A percentile compares a stretch with the other conserved stretches of the same genome.
Conservation (phyloP, 2,888 invertebrate species). For the Ennomos quercinarius region DNA sequence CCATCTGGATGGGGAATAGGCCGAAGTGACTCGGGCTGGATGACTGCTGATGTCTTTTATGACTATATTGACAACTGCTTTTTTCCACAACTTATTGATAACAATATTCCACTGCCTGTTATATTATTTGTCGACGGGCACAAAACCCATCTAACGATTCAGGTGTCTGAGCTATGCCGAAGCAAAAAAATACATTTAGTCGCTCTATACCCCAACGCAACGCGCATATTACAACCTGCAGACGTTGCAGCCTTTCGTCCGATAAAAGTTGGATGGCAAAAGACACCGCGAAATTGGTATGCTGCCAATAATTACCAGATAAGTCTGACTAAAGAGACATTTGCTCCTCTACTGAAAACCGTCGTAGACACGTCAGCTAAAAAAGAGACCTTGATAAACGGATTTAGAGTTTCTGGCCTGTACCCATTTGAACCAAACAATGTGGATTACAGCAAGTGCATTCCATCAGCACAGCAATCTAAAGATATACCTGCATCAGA, state of each 20-base stretch:
- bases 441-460: conserved; percentile 8
- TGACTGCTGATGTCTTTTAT: too few relatives aligned
- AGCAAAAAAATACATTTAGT: background rate
- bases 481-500: background rate
- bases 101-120: too few relatives aligned
- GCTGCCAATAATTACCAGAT: conserved; percentile 3
- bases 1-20: too few relatives aligned
- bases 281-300: conserved; percentile 4
- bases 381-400: conserved; percentile 10
- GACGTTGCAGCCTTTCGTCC: background rate
- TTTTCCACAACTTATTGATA: too few relatives aligned
- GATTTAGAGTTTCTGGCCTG: conserved; percentile 4
- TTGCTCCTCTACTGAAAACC: conserved; percentile 5
- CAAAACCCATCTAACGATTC: too few relatives aligned
- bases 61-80: too few relatives aligned
- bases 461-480: background rate
- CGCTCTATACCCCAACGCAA: background rate
- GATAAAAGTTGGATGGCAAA: conserved; percentile 3
- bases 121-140: too few relatives aligned
- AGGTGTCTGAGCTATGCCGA: background rate
- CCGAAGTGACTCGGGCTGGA: too few relatives aligned
- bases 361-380: background rate
- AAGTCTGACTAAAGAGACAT: conserved; percentile 6
- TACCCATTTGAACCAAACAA: conserved; percentile 8
- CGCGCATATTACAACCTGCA: too few relatives aligned